phyloP scores from a whole-genome alignment of 2,888 invertebrate genomes.

The Callimorpha dominula region DNA sequence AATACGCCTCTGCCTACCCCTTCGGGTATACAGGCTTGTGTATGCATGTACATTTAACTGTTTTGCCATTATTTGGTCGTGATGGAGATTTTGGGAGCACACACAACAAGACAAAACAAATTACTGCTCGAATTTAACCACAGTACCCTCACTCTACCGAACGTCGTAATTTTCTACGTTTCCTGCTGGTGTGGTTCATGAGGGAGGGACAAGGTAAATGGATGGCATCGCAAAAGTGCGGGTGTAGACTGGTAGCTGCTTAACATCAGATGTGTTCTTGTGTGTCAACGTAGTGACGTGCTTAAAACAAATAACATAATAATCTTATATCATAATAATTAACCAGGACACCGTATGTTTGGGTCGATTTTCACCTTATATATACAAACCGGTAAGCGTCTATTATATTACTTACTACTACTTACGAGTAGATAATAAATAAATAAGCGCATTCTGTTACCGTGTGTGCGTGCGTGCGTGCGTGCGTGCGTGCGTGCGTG shows the following conservation, averaged over 20 bases:
- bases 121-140: neutral
- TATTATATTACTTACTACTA: neutral
- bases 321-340: neutral
- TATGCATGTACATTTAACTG: neutral
- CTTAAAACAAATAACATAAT: neutral
- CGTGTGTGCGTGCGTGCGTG: no score
- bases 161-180: neutral
- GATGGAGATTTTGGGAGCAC: neutral
- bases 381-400: neutral
- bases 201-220: neutral
- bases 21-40: no score
- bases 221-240: no score
- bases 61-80: neutral
- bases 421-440: neutral
- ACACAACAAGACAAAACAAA: neutral
- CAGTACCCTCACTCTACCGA: no score
- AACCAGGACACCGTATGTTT: neutral
- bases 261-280: neutral
- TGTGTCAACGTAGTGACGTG: neutral
- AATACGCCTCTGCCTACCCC: no score
- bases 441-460: neutral
- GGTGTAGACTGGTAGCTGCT: neutral
- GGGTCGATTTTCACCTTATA: neutral
- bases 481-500: no score
- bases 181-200: neutral